Conservation (phyloP, 1,140 invertebrate genomes). For the Lasioglossum albipes region DNA sequence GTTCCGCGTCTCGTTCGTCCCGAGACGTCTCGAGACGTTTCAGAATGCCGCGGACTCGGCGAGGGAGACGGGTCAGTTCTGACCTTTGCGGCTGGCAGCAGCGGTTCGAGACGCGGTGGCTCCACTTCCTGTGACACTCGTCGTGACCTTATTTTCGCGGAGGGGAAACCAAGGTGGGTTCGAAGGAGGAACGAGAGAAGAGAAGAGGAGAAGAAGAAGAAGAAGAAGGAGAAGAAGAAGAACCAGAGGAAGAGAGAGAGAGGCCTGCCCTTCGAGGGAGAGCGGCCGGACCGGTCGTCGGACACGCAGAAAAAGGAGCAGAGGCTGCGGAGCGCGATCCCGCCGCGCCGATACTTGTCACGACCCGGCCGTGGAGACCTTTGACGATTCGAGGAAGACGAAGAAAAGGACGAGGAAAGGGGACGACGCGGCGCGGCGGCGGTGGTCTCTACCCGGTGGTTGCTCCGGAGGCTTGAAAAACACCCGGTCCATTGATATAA, state of each 20-base stretch:
- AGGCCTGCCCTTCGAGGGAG: conserved; percentile 27
- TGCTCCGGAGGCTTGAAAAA: conserved; percentile 47
- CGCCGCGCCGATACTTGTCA: conserved; percentile 48
- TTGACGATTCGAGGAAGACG: conserved; percentile 40
- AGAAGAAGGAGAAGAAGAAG: no score
- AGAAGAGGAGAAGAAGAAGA: no score
- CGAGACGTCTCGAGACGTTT: not conserved
- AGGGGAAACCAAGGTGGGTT: conserved; percentile 11
- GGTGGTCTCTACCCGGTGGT: not conserved
- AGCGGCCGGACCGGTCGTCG: conserved; percentile 24
- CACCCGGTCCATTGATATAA: conserved; percentile 66
- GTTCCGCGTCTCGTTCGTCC: not conserved
- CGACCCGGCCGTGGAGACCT: conserved; percentile 40
- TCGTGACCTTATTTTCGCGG: conserved; percentile 43
- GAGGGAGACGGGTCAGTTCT: not conserved
- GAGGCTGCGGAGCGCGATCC: conserved; percentile 47
- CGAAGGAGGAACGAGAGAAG: not conserved
- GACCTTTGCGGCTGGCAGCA: not conserved
- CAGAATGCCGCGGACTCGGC: not conserved
- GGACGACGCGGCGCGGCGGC: conserved; percentile 7
- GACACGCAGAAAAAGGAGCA: conserved; percentile 33
- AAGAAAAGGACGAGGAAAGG: conserved; percentile 37
- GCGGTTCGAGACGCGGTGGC: not conserved
- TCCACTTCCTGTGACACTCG: conserved; percentile 51
- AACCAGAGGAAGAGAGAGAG: no score